Percentiles rank a stretch among this genome's conserved stretches.
Conservation (phyloP, 1,140 invertebrate species). For the Tetramorium alpestre region DNA sequence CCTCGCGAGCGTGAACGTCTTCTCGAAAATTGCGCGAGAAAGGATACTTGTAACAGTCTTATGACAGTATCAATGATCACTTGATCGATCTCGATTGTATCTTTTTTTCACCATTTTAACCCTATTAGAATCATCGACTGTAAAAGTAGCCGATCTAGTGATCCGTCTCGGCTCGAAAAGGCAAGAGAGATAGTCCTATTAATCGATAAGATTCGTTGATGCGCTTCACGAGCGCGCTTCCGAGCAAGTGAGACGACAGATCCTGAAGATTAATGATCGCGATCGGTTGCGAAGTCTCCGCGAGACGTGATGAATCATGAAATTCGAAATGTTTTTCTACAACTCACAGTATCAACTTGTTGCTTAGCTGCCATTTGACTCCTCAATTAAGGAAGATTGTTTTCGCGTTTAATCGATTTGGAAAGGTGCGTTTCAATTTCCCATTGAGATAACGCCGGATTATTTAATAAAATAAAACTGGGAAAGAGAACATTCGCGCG, state of each 20-base stretch:
- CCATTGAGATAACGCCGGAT: neutral
- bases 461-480: too few species aligned
- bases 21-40: neutral
- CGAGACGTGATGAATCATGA: constrained; percentile 32
- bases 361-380: constrained; percentile 3
- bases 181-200: constrained; percentile 25
- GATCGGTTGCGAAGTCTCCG: constrained; percentile 16
- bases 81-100: neutral
- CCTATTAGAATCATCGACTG: constrained; percentile 76
- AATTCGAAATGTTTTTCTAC: constrained; percentile 26
- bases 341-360: neutral
- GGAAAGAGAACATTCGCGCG: neutral
- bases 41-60: neutral
- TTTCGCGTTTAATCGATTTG: neutral
- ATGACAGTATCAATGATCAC: neutral
- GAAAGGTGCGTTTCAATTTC: neutral
- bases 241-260: constrained; percentile 48
- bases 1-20: neutral
- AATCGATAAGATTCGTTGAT: constrained; percentile 36
- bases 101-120: neutral
- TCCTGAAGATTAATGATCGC: constrained; percentile 49
- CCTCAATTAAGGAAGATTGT: constrained; percentile 26
- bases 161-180: constrained; percentile 52
- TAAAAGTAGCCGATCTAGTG: constrained; percentile 66
- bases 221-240: constrained; percentile 28